Base-by-base conservation (phyloP, 2,797 vertebrate genomes). In the Rhynchotus rufescens region DNA sequence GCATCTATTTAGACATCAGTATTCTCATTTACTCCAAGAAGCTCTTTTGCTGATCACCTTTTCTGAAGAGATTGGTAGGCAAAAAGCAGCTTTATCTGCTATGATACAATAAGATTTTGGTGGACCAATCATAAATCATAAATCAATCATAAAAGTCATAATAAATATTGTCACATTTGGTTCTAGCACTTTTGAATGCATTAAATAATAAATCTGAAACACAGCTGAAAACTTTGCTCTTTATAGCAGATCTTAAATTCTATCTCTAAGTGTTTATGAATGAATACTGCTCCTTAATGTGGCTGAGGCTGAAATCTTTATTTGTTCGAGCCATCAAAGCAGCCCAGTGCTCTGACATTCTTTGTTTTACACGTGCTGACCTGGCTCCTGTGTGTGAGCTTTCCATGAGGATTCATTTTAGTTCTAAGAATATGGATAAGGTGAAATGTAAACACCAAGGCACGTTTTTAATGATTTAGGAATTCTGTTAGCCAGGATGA, bases 331-430 rank as follows among this genome's bases (percentile, higher is more conserved):
- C 66, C 87, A 51, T 75, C 68, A 88, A 69, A 82, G 66, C 10
- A 82, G 67, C 52, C n/a, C 30, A 54, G 64, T 74, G 40, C 14
- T 25, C 54, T 67, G n/a, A 2, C 15, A 30, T 54, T 82, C 57
- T 69, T 82, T 73, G 57, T 76, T 84, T 66, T 65, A 45, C 49
- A 59, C 85, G 73, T 84, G 80, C 60, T 81, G 69, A 62, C 52
- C 72, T 75, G 80, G 32, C 38, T 90, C 20, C 62, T 66, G 56
- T 65, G 14, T 4, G 5, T 15, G 57, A 71, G 42, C 51, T 75
- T 42, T 44, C 49, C 77, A 61, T 75, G 80, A 94, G 83, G 47
- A 76, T 88, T 91, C 71, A 11, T 83, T 88, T 89, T 84, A 85
- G 59, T 57, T 72, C 83, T 57, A 16, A 64, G 82, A 90, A 16